A percentile compares a stretch with the other conserved stretches of the same genome.
phyloP scores from a whole-genome alignment of 2,113 vertebrate species.

The Sphyrna mokarran region DNA sequence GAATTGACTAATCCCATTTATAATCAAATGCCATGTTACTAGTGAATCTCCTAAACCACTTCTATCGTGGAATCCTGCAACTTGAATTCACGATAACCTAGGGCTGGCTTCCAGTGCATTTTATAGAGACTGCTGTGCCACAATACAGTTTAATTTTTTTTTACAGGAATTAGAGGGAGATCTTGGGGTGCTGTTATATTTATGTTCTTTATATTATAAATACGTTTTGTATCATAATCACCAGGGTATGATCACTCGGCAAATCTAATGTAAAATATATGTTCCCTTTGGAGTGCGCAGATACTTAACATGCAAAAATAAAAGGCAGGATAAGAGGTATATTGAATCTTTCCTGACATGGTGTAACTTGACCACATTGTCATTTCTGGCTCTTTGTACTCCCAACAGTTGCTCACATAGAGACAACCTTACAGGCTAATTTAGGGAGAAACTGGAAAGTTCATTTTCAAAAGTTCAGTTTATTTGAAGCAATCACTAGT shows the following conservation, averaged over 20 bases:
- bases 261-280: not conserved
- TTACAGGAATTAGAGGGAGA: not conserved
- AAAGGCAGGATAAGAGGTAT: not conserved
- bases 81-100: not conserved
- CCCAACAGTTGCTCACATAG: not conserved
- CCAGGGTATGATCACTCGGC: not conserved
- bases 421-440: not conserved
- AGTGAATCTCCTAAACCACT: not conserved
- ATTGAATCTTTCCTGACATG: not conserved
- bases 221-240: not conserved
- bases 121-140: not conserved
- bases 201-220: not conserved
- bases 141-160: slow-evolving; percentile 5
- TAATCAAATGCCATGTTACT: not conserved
- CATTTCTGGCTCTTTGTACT: not conserved
- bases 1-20: not conserved
- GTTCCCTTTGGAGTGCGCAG: not conserved
- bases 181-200: not conserved
- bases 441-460: not conserved
- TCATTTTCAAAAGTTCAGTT: not conserved
- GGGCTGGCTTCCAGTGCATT: not conserved
- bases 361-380: not conserved
- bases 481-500: not conserved
- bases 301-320: not conserved
- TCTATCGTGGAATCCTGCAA: not conserved